A percentile compares a stretch with the other conserved stretches of the same genome.
These are phyloP conservation scores for Agrilus planipennis DNA, from an alignment of 1,140 invertebrate genomes.

Conservation along the genomic window DNA sequence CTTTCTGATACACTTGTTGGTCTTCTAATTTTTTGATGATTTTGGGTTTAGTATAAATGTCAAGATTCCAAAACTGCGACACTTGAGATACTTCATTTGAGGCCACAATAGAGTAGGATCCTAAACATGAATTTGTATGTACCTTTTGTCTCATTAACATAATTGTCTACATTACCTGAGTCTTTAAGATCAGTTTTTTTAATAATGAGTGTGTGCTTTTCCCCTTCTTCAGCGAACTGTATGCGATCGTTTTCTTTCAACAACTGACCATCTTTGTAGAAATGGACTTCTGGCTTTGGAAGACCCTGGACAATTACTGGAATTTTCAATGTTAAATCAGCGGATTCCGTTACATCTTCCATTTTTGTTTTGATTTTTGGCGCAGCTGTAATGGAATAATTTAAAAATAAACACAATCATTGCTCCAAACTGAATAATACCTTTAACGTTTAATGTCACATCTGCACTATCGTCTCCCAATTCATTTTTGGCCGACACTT, in stretches of 20 bases:
- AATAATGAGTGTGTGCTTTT: conserved; percentile 63
- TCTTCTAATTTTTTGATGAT: conserved; percentile 55
- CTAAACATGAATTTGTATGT: conserved; percentile 32
- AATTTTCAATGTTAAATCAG: conserved; percentile 56
- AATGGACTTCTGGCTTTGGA: conserved; percentile 67
- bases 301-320: conserved; percentile 72
- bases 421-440: conserved; percentile 21
- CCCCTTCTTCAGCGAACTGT: conserved; percentile 53
- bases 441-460: conserved; percentile 64
- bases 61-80: conserved; percentile 71
- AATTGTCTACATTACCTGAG: conserved; percentile 42
- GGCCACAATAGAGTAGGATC: conserved; percentile 86
- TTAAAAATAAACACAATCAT: not conserved
- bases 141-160: not conserved
- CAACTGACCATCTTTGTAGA: conserved; percentile 76
- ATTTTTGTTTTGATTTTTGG: conserved; percentile 75
- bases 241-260: conserved; percentile 57
- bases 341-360: conserved; percentile 56
- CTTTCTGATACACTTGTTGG: conserved; percentile 61
- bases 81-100: conserved; percentile 81
- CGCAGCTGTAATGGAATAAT: conserved; percentile 38
- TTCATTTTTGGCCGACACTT: conserved; percentile 75
- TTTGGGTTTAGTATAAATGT: conserved; percentile 64
- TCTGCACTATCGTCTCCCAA: conserved; percentile 69
- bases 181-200: conserved; percentile 73